Evolutionary conservation across 2,888 invertebrate genomes (phyloP).

Genomic region (Scaptomyza tumidula): DNA sequence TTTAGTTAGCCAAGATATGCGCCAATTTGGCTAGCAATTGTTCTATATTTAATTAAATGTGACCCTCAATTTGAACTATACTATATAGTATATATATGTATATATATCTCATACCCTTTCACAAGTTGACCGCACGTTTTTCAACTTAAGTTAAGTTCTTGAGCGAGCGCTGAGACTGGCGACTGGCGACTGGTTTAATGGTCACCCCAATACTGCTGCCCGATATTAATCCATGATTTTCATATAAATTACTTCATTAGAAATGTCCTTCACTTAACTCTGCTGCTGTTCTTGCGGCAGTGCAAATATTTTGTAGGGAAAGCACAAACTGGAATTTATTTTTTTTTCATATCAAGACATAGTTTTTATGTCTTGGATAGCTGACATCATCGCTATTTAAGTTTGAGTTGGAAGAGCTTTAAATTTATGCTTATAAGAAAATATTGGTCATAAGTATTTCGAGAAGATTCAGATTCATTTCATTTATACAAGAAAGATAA

Average conservation of each 20-base stretch:
- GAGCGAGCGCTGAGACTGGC: too few relatives aligned
- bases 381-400: constrained; percentile 51
- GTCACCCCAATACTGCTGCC: constrained; percentile 27
- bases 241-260: constrained; percentile 75
- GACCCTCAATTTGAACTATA: constrained; percentile 5
- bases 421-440: not conserved
- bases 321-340: constrained; percentile 44
- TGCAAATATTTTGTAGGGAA: constrained; percentile 49
- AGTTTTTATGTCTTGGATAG: constrained; percentile 22
- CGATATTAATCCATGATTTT: constrained; percentile 65
- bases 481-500: too few relatives aligned
- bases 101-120: not conserved
- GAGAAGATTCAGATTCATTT: too few relatives aligned
- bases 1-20: constrained; percentile 11
- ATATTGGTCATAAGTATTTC: not conserved
- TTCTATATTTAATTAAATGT: constrained; percentile 35
- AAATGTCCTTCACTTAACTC: constrained; percentile 25
- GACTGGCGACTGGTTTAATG: constrained; percentile 60
- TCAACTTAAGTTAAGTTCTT: constrained; percentile 26
- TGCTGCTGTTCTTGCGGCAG: not conserved
- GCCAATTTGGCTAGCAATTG: constrained; percentile 19
- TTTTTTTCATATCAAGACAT: constrained; percentile 8
- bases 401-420: not conserved
- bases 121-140: constrained; percentile 31
- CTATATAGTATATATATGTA: too few relatives aligned